Percentiles rank a stretch among this genome's conserved stretches.
Conservation (phyloP, 2,113 vertebrate genomes). For the Clarias magur region DNA sequence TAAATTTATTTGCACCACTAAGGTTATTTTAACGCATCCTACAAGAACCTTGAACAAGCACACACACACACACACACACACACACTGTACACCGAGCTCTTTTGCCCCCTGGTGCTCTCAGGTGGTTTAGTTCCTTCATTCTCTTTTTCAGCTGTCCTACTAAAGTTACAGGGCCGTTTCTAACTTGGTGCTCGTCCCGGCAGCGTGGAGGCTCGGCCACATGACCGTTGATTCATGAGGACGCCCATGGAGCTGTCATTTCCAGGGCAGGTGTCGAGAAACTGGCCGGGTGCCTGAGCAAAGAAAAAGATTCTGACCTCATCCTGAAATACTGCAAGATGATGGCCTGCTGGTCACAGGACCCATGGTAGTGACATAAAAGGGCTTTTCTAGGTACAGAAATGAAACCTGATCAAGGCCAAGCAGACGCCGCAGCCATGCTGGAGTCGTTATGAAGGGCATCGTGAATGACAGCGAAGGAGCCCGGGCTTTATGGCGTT, state of each 20-base stretch:
- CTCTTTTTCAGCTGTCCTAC: slow-evolving; percentile 84
- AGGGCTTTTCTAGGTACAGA: slow-evolving; percentile 81
- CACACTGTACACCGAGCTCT: background rate
- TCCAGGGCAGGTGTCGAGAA: slow-evolving; percentile 93
- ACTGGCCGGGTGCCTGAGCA: slow-evolving; percentile 78
- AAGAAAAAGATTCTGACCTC: slow-evolving; percentile 93
- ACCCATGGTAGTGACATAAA: slow-evolving; percentile 80
- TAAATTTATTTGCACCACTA: background rate
- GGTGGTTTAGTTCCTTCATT: slow-evolving; percentile 68
- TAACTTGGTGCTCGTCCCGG: slow-evolving; percentile 83
- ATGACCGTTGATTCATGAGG: slow-evolving; percentile 97
- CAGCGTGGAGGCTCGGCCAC: slow-evolving; percentile 80
- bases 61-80: background rate
- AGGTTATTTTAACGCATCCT: background rate
- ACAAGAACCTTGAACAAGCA: slow-evolving; percentile 39
- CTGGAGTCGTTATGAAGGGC: slow-evolving; percentile 54
- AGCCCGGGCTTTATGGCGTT: background rate
- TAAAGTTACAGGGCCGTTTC: slow-evolving; percentile 91
- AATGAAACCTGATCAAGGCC: slow-evolving; percentile 62
- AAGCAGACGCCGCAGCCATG: slow-evolving; percentile 52
- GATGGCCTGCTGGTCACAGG: slow-evolving; percentile 84
- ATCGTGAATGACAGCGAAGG: slow-evolving; percentile 34
- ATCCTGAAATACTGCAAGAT: slow-evolving; percentile 82
- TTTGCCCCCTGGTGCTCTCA: slow-evolving; percentile 59
- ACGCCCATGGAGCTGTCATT: slow-evolving; percentile 95